These are phyloP conservation scores for Lycaena phlaeas DNA, from an alignment of 2,888 invertebrate genomes.

Conservation along the genomic window DNA sequence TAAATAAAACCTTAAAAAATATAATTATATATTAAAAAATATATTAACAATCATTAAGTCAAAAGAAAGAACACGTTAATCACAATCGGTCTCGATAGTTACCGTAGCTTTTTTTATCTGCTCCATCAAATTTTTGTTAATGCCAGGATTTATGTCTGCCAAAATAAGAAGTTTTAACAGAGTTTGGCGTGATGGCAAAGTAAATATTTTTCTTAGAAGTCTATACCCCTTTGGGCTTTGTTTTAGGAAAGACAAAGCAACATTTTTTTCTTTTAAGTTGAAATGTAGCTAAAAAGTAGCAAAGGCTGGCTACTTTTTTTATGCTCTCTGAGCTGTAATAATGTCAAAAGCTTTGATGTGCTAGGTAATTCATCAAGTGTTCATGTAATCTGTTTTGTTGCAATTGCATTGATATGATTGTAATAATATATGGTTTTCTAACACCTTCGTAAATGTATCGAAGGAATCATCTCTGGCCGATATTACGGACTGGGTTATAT, in stretches of 20 bases:
- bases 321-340: constrained; percentile 10
- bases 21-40: no score
- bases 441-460: no score
- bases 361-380: constrained; percentile 7
- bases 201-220: constrained; percentile 15
- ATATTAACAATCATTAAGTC: no score
- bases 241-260: constrained; percentile 18
- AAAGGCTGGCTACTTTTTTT: constrained; percentile 13
- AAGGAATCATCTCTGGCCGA: no score
- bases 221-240: constrained; percentile 15
- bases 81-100: no score
- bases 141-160: constrained; percentile 8
- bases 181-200: constrained; percentile 10
- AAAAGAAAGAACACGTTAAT: no score
- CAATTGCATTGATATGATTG: no score
- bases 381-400: constrained; percentile 1
- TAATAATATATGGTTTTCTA: no score
- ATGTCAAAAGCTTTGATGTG: constrained; percentile 11
- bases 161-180: constrained; percentile 7
- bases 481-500: no score
- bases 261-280: constrained; percentile 17
- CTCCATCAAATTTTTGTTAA: constrained; percentile 21
- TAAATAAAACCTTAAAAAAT: no score
- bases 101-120: constrained; percentile 17
- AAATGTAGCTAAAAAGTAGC: no score